phyloP scores from a whole-genome alignment of 30 jellyfish, hydroid and myxozoan genomes.

The Sanderia malayensis region DNA sequence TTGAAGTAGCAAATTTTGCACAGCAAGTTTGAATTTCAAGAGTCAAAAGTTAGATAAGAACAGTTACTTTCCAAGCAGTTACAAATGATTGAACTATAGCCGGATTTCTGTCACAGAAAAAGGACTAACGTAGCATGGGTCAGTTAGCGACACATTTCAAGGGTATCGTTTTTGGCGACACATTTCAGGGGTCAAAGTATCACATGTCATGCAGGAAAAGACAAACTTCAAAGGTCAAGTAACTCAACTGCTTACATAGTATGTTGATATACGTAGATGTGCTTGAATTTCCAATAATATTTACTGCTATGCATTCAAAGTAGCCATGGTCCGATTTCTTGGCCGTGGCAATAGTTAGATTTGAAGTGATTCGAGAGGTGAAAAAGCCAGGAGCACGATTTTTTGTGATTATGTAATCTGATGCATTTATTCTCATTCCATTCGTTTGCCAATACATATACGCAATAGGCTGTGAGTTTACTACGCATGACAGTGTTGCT shows the following conservation, averaged over 20 bases:
- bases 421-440: neutral
- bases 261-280: neutral
- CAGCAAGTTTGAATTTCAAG: too few relatives aligned
- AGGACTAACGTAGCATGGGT: too few relatives aligned
- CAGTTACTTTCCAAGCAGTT: too few relatives aligned
- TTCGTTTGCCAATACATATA: neutral
- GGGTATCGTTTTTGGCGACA: too few relatives aligned
- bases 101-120: too few relatives aligned
- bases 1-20: too few relatives aligned
- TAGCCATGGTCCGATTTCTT: neutral
- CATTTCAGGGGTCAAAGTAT: too few relatives aligned
- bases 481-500: neutral
- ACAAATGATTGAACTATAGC: too few relatives aligned
- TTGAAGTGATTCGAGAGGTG: neutral
- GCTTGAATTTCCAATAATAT: neutral
- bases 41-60: too few relatives aligned
- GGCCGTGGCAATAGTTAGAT: neutral
- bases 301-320: neutral
- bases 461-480: neutral
- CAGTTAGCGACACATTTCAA: too few relatives aligned
- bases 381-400: neutral
- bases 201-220: too few relatives aligned
- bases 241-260: conserved; percentile 10
- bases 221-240: too few relatives aligned
- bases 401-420: neutral